Evolutionary conservation across 2,797 vertebrate species (phyloP).

Genomic region (Xenentodon cancila): DNA sequence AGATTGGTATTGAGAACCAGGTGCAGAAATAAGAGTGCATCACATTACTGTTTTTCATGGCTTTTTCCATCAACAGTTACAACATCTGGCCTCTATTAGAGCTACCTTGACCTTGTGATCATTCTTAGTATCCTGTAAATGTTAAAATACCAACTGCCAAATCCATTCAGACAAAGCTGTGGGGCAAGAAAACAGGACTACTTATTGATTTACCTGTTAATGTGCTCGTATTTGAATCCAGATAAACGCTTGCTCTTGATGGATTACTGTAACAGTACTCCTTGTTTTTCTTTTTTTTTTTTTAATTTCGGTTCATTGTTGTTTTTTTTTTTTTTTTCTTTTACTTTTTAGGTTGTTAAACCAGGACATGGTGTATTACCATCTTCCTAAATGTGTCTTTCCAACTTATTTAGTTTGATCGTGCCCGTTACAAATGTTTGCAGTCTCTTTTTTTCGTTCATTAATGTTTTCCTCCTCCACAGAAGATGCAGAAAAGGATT

Average conservation of each 20-base stretch:
- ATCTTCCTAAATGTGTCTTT: background rate
- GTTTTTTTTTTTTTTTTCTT: constrained; percentile 24
- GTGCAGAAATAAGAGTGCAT: background rate
- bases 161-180: background rate
- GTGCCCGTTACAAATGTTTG: background rate
- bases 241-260: too few species aligned
- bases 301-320: constrained; percentile 1
- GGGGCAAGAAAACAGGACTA: too few species aligned
- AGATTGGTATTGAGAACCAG: too few species aligned
- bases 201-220: background rate
- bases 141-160: background rate
- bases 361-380: constrained; percentile 3
- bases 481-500: constrained; percentile 70
- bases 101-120: background rate
- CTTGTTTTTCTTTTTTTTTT: background rate
- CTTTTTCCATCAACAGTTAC: constrained; percentile 25
- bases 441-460: constrained; percentile 1
- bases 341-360: constrained; percentile 12
- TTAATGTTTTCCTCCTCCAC: constrained; percentile 18
- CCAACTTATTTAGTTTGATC: background rate
- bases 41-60: background rate
- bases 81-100: constrained; percentile 1
- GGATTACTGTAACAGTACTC: too few species aligned
- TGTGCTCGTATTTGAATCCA: too few species aligned
- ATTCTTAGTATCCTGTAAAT: too few species aligned